A percentile compares a stretch with the other conserved stretches of the same genome.
Evolutionary conservation across 1,140 invertebrate species (phyloP).

Genomic region (Drosophila sp.): DNA sequence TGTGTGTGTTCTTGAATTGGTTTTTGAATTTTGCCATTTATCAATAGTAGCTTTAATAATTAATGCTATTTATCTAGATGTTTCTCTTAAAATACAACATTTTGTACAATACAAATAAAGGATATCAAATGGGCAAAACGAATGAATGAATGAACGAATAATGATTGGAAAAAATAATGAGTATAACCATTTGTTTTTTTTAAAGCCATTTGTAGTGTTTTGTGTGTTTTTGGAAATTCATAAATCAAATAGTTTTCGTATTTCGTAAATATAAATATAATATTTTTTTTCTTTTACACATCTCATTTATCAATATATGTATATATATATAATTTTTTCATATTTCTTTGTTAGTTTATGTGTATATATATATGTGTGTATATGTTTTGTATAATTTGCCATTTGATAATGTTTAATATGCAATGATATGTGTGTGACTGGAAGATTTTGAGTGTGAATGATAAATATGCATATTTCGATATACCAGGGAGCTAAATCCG

Average conservation of each 20-base stretch:
- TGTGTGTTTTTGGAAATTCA: neutral
- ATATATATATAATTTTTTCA: slow-evolving; percentile 22
- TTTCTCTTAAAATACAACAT: slow-evolving; percentile 65
- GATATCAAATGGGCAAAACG: slow-evolving; percentile 30
- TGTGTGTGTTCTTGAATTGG: slow-evolving; percentile 5
- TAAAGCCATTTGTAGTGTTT: slow-evolving; percentile 16
- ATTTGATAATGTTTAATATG: slow-evolving; percentile 47
- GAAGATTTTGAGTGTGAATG: slow-evolving; percentile 62
- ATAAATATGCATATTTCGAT: slow-evolving; percentile 39
- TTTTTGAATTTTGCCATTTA: slow-evolving; percentile 28
- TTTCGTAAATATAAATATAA: slow-evolving; percentile 27
- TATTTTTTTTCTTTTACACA: slow-evolving; percentile 7
- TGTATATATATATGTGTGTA: slow-evolving; percentile 52
- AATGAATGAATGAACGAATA: slow-evolving; percentile 17
- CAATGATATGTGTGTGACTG: slow-evolving; percentile 75
- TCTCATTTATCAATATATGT: slow-evolving; percentile 19
- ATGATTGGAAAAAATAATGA: neutral
- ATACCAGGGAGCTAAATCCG: slow-evolving; percentile 21
- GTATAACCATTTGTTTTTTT: neutral
- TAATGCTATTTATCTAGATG: slow-evolving; percentile 53
- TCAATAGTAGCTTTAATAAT: slow-evolving; percentile 44
- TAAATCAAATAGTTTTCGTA: slow-evolving; percentile 25
- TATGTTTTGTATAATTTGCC: slow-evolving; percentile 57
- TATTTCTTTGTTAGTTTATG: slow-evolving; percentile 2
- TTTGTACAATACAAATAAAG: slow-evolving; percentile 67